Conservation (phyloP, 2,113 vertebrate genomes). For the Leiothrix lutea region DNA sequence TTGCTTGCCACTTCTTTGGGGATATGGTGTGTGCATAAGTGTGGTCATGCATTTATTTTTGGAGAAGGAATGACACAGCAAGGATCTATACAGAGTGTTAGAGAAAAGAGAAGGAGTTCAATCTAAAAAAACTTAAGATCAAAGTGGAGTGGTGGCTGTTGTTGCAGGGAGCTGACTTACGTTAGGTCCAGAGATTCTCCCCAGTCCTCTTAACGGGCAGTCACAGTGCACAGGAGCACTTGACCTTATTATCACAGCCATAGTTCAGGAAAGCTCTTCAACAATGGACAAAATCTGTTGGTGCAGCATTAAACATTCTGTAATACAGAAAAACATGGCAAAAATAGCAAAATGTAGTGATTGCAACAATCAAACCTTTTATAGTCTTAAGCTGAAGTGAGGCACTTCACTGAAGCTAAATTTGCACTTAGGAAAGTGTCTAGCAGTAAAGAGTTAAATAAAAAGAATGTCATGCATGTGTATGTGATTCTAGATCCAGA, state of each 20-base stretch:
- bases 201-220: not conserved
- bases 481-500: conserved; percentile 56
- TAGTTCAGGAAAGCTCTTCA: not conserved
- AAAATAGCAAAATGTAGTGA: not conserved
- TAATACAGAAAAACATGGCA: not conserved
- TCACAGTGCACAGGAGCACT: not conserved
- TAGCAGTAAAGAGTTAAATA: conserved; percentile 53
- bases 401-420: not conserved
- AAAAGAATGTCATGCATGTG: conserved; percentile 61
- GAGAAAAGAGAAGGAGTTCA: not conserved
- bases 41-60: not conserved
- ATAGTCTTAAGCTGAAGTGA: not conserved
- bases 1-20: not conserved
- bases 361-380: not conserved
- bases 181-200: not conserved
- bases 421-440: not conserved
- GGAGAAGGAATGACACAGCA: not conserved
- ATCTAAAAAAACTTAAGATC: not conserved
- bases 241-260: not conserved
- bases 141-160: not conserved
- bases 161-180: not conserved
- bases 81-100: not conserved
- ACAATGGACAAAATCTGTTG: not conserved
- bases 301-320: not conserved
- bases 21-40: not conserved